Base-by-base conservation (phyloP, 2,888 invertebrate genomes). In the Opisthograptis luteolata region DNA sequence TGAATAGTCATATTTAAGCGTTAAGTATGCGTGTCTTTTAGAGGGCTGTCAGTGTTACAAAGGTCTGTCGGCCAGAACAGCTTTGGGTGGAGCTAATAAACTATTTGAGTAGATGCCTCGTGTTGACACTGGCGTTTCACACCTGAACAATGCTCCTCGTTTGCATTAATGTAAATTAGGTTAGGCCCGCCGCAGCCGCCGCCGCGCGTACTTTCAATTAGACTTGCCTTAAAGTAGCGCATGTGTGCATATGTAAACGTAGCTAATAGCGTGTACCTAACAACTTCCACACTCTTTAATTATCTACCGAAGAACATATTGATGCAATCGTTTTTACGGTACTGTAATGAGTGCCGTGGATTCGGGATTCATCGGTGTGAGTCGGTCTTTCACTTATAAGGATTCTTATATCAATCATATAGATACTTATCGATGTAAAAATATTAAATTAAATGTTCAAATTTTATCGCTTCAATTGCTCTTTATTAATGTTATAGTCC, bases 101-200 rank as follows among this genome's bases (percentile, higher is more conserved):
- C 87, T 88, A 86, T 88, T 89, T 88, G 88, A 87, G 86, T 79
- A 83, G 86, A 85, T 77, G 78, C 81, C 79, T 78, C 74, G 83
- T 87, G 89, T 90, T 90, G 89, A 90, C 89, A 90, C 88, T 88
- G 82, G 84, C 84, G 86, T 86, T 89, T 90, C 87, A 87, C 89
- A 90, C 89, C 88, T 88, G 89, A 88, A 89, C 89, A 90, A 89
- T 88, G 88, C 87, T 82, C 66, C 88, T 89, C 89, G 89, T 90
- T 90, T 89, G 86, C 89, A 89, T 90, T 88, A 88, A 89, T 90
- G 88, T 90, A 89, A 90, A 90, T 90, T 90, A 88, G 88, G 88
- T 87, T 87, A 89, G 84, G 84, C 73, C 76, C 76, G 79, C 78
- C 68, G 69, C 70, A 73, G 78, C 81, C 57, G 62, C 62, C 73